Evolutionary conservation across 2,888 invertebrate species (phyloP).

Genomic region (Eurytoma californica): DNA sequence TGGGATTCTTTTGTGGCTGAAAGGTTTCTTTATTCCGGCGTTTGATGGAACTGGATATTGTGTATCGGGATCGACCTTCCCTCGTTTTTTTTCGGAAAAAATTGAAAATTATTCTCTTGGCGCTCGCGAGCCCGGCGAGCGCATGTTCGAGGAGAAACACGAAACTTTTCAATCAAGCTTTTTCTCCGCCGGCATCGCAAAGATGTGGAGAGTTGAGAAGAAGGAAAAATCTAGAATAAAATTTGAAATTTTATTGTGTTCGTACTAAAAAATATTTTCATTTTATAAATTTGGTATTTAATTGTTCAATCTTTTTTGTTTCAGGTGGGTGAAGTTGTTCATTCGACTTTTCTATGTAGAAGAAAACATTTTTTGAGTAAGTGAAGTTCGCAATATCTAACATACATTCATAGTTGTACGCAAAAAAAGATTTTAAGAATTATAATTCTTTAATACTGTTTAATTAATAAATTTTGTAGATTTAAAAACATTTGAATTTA

Average conservation of each 20-base stretch:
- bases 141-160: background rate
- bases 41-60: conserved; percentile 28
- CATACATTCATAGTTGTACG: too few species aligned
- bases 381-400: too few species aligned
- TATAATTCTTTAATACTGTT: too few species aligned
- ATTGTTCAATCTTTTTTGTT: background rate
- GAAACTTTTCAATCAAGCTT: conserved; percentile 36
- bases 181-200: background rate
- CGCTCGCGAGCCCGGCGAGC: background rate
- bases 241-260: too few species aligned
- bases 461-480: too few species aligned
- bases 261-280: background rate
- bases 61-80: background rate
- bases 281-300: background rate
- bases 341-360: too few species aligned
- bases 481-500: too few species aligned
- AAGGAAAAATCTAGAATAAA: background rate
- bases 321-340: conserved; percentile 8
- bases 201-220: background rate
- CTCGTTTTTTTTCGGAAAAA: conserved; percentile 22
- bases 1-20: conserved; percentile 38
- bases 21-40: conserved; percentile 36
- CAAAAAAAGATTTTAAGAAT: too few species aligned
- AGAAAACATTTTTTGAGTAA: too few species aligned
- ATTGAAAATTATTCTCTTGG: conserved; percentile 35